Conservation (phyloP, 2,797 vertebrate genomes). For the Hydrocynus forskahlii region DNA sequence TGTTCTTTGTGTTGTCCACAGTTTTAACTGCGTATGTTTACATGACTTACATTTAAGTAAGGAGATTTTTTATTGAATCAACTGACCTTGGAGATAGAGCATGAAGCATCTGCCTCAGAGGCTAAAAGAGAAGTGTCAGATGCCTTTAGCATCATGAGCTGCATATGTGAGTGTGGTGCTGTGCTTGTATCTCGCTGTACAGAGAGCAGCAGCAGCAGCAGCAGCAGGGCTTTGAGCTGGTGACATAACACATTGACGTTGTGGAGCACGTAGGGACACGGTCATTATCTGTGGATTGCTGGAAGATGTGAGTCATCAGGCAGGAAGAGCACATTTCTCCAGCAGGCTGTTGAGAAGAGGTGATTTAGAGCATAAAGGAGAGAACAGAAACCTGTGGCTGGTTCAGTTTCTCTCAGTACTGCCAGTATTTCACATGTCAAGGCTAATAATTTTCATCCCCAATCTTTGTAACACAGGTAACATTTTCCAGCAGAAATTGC, state of each 20-base stretch:
- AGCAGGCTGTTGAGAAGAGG: constrained; percentile 13
- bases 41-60: background rate
- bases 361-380: constrained; percentile 18
- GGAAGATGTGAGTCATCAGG: constrained; percentile 58
- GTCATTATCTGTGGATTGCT: constrained; percentile 56
- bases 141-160: constrained; percentile 6
- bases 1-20: background rate
- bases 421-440: constrained; percentile 24
- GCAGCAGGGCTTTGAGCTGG: constrained; percentile 44
- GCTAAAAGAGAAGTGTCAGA: constrained; percentile 8
- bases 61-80: background rate
- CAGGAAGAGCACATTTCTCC: constrained; percentile 39
- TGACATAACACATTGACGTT: constrained; percentile 56
- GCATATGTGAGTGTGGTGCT: background rate
- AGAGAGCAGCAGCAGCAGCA: constrained; percentile 11
- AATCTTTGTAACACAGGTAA: background rate
- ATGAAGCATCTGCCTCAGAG: background rate
- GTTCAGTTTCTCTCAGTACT: background rate
- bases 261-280: constrained; percentile 43
- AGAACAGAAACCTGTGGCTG: constrained; percentile 1
- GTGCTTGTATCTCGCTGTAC: constrained; percentile 29
- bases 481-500: background rate
- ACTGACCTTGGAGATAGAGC: background rate
- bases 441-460: background rate
- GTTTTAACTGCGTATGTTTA: constrained; percentile 10